These are phyloP conservation scores for Samia ricini DNA, from an alignment of 1,140 invertebrate species.

Conservation along the genomic window DNA sequence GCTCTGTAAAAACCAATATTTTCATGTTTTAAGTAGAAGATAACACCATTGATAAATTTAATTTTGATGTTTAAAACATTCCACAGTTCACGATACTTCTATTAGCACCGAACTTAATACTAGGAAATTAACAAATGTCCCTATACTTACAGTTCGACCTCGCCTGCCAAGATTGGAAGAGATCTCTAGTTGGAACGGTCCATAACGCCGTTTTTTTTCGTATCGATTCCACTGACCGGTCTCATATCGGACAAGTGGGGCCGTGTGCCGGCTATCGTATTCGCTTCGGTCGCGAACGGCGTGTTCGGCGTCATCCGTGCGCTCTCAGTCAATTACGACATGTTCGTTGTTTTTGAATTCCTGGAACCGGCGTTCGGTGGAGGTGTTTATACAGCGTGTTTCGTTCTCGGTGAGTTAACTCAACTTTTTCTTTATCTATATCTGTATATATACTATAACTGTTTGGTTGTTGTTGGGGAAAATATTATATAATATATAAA, in stretches of 20 bases:
- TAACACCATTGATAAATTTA: no score
- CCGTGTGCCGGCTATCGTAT: constrained; percentile 79
- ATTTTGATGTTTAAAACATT: no score
- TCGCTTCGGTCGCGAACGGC: constrained; percentile 78
- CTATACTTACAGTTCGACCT: constrained; percentile 62
- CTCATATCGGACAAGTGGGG: constrained; percentile 82
- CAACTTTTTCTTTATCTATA: neutral
- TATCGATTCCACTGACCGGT: constrained; percentile 83
- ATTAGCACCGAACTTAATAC: no score
- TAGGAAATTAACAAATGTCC: constrained; percentile 3
- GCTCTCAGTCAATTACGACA: constrained; percentile 81
- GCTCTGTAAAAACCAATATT: no score
- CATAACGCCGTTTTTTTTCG: constrained; percentile 85
- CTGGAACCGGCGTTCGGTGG: constrained; percentile 80
- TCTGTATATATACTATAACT: neutral
- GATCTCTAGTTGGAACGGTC: constrained; percentile 83
- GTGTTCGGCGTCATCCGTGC: constrained; percentile 81
- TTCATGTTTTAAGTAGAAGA: no score
- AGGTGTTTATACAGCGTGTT: constrained; percentile 82
- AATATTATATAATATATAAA: neutral
- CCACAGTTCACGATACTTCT: no score
- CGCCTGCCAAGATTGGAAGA: constrained; percentile 81
- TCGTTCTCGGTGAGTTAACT: constrained; percentile 77
- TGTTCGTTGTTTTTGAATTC: constrained; percentile 83
- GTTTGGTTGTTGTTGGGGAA: neutral